These are phyloP conservation scores for Macrochelys suwanniensis DNA, from an alignment of 2,797 vertebrate species.

Conservation along the genomic window DNA sequence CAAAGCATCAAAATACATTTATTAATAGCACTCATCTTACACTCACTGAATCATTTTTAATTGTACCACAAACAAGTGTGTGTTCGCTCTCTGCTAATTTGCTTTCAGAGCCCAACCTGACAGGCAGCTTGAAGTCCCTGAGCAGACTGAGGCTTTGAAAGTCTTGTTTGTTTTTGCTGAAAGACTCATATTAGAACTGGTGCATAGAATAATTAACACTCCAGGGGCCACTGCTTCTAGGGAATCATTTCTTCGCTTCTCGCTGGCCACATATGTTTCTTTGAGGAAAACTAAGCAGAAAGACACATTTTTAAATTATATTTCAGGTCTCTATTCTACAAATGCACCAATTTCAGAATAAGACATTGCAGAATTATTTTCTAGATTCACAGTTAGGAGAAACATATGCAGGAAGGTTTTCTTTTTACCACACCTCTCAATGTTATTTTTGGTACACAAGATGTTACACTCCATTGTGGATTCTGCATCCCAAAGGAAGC, in stretches of 20 bases:
- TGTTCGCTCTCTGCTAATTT: rapidly evolving
- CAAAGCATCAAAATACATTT: not conserved
- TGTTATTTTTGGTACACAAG: not conserved
- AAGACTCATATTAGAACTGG: not conserved
- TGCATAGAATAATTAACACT: slow-evolving; percentile 56
- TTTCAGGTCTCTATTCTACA: slow-evolving; percentile 3
- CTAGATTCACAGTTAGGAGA: rapidly evolving
- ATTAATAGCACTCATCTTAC: rapidly evolving
- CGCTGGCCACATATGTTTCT: not conserved
- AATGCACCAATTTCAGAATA: not conserved
- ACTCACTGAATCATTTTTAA: not conserved
- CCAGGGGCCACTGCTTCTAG: slow-evolving; percentile 37
- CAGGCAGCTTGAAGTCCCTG: rapidly evolving
- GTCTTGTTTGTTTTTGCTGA: slow-evolving; percentile 8
- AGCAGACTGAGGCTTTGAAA: rapidly evolving
- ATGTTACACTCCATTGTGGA: not conserved
- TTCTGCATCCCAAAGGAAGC: not conserved
- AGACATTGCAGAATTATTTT: not conserved
- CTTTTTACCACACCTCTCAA: not conserved
- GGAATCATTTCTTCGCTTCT: slow-evolving; percentile 35
- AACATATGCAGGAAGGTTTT: not conserved
- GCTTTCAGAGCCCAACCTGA: not conserved
- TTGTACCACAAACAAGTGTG: rapidly evolving
- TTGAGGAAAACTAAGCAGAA: slow-evolving; percentile 12
- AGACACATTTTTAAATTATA: not conserved